Evolutionary conservation across 2,888 invertebrate species (phyloP).

Genomic region (Troides oblongomaculatus): DNA sequence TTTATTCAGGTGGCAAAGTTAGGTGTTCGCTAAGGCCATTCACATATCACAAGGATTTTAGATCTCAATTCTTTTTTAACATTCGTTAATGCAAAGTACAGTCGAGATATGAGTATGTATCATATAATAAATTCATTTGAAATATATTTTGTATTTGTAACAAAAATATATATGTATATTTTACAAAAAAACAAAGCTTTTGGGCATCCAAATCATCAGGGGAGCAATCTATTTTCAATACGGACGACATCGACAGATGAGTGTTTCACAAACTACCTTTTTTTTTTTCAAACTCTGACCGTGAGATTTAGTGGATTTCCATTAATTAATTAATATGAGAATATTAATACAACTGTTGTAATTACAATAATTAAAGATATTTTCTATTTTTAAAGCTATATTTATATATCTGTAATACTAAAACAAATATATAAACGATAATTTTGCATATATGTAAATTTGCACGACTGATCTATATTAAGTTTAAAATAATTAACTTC

Average conservation of each 20-base stretch:
- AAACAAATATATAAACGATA: too few species aligned
- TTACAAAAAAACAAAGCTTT: neutral
- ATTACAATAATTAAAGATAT: too few species aligned
- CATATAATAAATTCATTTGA: neutral
- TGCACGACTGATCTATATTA: too few species aligned
- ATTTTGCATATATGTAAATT: too few species aligned
- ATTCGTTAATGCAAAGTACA: neutral
- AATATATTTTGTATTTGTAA: neutral
- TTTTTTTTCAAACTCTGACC: neutral
- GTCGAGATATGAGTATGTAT: neutral
- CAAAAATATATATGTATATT: neutral
- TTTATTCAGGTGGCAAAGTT: neutral
- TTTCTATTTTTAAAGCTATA: too few species aligned
- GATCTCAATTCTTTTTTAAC: neutral
- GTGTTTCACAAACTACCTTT: neutral
- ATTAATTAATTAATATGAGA: too few species aligned
- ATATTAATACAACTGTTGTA: too few species aligned
- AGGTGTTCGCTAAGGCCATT: neutral
- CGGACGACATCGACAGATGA: neutral
- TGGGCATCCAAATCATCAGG: neutral
- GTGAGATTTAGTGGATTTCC: neutral
- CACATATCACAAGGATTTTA: neutral
- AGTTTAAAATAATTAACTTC: too few species aligned
- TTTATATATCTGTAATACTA: too few species aligned
- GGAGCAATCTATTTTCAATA: neutral